Evolutionary conservation across 2,888 invertebrate species (phyloP).

Genomic region (Plusia festucae): DNA sequence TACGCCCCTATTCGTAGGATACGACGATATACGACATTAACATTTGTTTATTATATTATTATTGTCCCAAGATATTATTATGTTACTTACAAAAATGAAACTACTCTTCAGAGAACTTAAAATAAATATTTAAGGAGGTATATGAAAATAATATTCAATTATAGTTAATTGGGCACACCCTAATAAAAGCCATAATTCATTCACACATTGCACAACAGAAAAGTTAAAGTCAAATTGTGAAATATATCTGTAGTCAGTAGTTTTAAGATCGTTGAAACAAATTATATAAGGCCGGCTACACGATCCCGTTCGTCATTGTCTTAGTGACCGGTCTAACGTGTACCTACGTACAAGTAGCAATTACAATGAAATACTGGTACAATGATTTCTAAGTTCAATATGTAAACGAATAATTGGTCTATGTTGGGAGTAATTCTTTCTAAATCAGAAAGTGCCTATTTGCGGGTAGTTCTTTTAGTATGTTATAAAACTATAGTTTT

Average conservation of each 20-base stretch:
- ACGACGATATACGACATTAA: too few relatives aligned
- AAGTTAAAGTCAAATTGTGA: constrained; percentile 56
- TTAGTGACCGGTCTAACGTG: constrained; percentile 65
- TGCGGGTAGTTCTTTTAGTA: too few relatives aligned
- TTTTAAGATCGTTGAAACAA: constrained; percentile 62
- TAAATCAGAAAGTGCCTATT: too few relatives aligned
- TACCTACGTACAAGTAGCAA: constrained; percentile 59
- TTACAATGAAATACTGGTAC: constrained; percentile 54
- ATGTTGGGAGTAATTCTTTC: not conserved
- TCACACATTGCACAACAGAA: constrained; percentile 51
- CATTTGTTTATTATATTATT: too few relatives aligned
- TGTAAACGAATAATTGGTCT: constrained; percentile 6
- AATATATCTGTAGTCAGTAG: constrained; percentile 61
- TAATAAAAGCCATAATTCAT: constrained; percentile 40
- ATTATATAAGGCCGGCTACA: constrained; percentile 70
- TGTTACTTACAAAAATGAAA: too few relatives aligned
- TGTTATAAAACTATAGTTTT: too few relatives aligned
- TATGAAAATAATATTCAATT: constrained; percentile 9
- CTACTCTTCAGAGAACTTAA: too few relatives aligned
- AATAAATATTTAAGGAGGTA: too few relatives aligned
- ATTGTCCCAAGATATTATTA: too few relatives aligned
- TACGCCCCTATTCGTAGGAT: too few relatives aligned
- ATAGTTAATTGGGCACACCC: constrained; percentile 47
- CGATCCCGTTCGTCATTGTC: constrained; percentile 67
- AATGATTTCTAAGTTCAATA: constrained; percentile 44